Base-by-base conservation (phyloP, 35 echinoderm and acorn worm genomes). In the Hemicentrotus pulcherrimus region DNA sequence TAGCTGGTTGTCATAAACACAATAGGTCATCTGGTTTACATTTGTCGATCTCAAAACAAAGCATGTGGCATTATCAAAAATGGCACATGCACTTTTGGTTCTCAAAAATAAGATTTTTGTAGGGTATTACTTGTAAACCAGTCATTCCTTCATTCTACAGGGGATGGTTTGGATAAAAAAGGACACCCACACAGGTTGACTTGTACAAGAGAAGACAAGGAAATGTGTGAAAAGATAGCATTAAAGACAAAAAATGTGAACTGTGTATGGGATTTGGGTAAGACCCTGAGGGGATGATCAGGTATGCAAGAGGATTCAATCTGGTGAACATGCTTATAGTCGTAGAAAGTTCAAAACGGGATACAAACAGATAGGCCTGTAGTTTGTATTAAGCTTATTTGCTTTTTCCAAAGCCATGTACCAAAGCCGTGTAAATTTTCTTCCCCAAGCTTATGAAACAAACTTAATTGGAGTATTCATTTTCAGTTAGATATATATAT, bases 51-150 rank as follows among this genome's bases (percentile, higher is more conserved):
- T 41, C 3, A 22, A 78, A 7, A 78, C 65, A 78, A 78, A 78
- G 65, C 65, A 78, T 78, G 65, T 78, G 65, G 65, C 65, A 78
- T 78, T 78, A 78, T 78, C 65, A 78, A 78, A 41, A 78, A 78
- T 78, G 65, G 65, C 65, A 78, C 65, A 78, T 78, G 65, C 65
- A 78, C 65, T 78, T 78, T 78, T 78, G 19, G 19, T 78, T 78
- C 65, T 78, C 2, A 78, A 78, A 78, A 78, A n/a, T n/a, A 78
- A 78, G 65, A 78, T 78, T 78, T 22, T 59, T 78, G 19, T 18
- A 78, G 65, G 65, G 28, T 78, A 78, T 78, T 78, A 78, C 16
- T 9, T 59, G 52, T 59, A 59, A 59, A 59, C 65, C 65, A 78
- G 65, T 78, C 65, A 78, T 78, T n/a, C 65, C 7, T 78, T 7